These are phyloP conservation scores for Chydorus sphaericus DNA, from an alignment of 2,888 invertebrate genomes.

Conservation along the genomic window DNA sequence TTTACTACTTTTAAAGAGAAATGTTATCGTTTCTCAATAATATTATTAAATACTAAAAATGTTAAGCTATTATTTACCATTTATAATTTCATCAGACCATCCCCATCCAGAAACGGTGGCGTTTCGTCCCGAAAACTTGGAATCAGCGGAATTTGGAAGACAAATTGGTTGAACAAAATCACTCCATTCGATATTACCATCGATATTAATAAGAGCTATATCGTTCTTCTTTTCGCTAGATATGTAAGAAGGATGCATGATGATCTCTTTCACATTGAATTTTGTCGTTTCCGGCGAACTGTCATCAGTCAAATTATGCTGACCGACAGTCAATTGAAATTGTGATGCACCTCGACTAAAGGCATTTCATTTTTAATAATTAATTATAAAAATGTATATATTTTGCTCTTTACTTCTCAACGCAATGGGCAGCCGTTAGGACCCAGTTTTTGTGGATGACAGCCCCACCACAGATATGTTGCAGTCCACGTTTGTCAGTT, in stretches of 20 bases:
- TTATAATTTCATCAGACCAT: slow-evolving; percentile 53
- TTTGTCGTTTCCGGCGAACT: neutral
- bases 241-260: slow-evolving; percentile 56
- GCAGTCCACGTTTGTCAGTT: too few relatives aligned
- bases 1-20: too few relatives aligned
- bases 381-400: too few relatives aligned
- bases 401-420: slow-evolving; percentile 47
- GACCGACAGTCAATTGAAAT: neutral
- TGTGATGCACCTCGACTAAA: neutral
- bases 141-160: slow-evolving; percentile 38
- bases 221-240: slow-evolving; percentile 12
- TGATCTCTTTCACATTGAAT: slow-evolving; percentile 26
- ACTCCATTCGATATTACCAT: slow-evolving; percentile 46
- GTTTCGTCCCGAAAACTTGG: slow-evolving; percentile 38
- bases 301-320: neutral
- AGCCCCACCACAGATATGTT: slow-evolving; percentile 48
- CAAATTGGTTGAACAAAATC: slow-evolving; percentile 61
- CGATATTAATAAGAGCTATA: slow-evolving; percentile 13
- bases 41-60: too few relatives aligned
- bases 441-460: slow-evolving; percentile 55
- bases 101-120: slow-evolving; percentile 78
- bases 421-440: slow-evolving; percentile 66
- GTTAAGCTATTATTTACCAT: slow-evolving; percentile 8
- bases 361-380: too few relatives aligned
- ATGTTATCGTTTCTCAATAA: too few relatives aligned